Conservation (phyloP, 2,113 vertebrate genomes). For the Amia ocellicauda region DNA sequence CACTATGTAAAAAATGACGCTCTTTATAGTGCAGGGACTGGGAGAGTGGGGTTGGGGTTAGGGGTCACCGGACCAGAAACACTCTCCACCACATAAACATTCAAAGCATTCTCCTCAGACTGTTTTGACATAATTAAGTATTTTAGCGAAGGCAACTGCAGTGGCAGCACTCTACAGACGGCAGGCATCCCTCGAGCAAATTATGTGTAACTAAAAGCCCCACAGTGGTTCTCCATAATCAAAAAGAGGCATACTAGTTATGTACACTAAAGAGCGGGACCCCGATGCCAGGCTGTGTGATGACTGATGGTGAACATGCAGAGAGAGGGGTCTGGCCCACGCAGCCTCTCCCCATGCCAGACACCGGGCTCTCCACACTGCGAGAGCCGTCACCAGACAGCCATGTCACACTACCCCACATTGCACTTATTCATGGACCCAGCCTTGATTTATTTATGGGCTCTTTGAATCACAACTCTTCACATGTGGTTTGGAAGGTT, state of each 20-base stretch:
- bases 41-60: neutral
- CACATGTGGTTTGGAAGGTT: slow-evolving; percentile 2
- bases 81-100: neutral
- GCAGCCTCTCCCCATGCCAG: neutral
- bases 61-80: neutral
- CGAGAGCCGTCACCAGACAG: neutral
- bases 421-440: neutral
- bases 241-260: neutral
- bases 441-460: neutral
- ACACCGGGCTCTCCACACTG: neutral
- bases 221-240: neutral
- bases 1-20: slow-evolving; percentile 29
- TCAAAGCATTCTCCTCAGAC: neutral
- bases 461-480: neutral
- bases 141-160: neutral
- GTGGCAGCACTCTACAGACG: neutral
- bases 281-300: neutral
- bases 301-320: slow-evolving; percentile 2
- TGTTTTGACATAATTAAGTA: neutral
- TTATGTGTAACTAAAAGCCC: slow-evolving; percentile 12
- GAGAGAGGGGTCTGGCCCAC: neutral
- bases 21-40: neutral
- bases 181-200: slow-evolving; percentile 1
- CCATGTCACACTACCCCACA: neutral
- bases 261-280: neutral